phyloP scores from a whole-genome alignment of 2,113 vertebrate genomes.

The Gasterosteus nipponicus region DNA sequence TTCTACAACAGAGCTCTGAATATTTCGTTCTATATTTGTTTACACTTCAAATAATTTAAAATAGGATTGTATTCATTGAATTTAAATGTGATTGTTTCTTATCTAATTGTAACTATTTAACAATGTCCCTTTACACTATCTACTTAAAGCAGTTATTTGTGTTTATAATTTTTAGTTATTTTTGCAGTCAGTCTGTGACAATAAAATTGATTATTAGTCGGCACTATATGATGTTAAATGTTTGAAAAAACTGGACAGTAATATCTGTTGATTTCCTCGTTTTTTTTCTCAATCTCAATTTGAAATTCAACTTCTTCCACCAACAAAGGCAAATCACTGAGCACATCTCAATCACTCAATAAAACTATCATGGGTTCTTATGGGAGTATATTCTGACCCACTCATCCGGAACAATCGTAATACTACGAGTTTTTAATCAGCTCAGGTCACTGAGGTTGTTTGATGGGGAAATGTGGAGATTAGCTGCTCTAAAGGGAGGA shows the following conservation, averaged over 20 bases:
- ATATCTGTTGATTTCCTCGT: neutral
- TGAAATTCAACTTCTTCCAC: neutral
- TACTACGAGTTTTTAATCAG: conserved; percentile 17
- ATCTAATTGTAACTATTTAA: neutral
- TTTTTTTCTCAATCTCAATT: neutral
- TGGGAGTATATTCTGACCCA: neutral
- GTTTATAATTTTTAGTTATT: neutral
- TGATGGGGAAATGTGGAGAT: conserved; percentile 52
- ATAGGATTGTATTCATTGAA: neutral
- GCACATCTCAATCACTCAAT: neutral
- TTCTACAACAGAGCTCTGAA: neutral
- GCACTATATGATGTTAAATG: neutral
- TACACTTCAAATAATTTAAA: neutral
- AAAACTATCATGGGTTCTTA: neutral
- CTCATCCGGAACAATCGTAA: conserved; percentile 19
- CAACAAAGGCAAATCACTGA: no score
- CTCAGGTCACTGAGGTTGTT: conserved; percentile 14
- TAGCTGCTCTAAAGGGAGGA: conserved; percentile 37
- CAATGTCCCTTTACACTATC: neutral
- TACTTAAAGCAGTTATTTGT: neutral
- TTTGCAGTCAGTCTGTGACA: neutral
- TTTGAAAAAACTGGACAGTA: neutral
- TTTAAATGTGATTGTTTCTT: neutral
- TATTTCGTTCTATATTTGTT: neutral
- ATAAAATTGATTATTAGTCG: neutral